phyloP scores from a whole-genome alignment of 2,888 invertebrate genomes.

The Pachymerium ferrugineum region DNA sequence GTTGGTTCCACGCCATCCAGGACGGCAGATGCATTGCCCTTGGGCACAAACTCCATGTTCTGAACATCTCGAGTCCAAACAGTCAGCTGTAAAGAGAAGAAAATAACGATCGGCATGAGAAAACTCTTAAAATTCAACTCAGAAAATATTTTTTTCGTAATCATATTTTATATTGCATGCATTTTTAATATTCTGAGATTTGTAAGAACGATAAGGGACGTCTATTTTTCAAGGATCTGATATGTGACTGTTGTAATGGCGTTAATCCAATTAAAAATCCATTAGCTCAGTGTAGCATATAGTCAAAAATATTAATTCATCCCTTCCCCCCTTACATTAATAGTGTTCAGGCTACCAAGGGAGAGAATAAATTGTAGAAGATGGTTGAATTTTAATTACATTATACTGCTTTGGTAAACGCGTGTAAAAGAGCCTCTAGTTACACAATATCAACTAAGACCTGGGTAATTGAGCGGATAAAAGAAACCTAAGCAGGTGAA shows the following conservation, averaged over 20 bases:
- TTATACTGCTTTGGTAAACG: constrained; percentile 27
- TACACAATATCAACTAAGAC: constrained; percentile 16
- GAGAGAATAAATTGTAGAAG: constrained; percentile 25
- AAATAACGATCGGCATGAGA: no score
- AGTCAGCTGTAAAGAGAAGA: constrained; percentile 62
- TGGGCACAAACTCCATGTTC: constrained; percentile 92
- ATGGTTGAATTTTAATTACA: constrained; percentile 24
- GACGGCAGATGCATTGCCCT: constrained; percentile 89
- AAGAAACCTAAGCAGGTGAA: constrained; percentile 19
- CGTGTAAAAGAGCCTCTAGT: constrained; percentile 25
- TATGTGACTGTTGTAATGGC: background rate
- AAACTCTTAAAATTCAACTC: constrained; percentile 39
- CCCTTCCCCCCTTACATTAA: constrained; percentile 9
- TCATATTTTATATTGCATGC: no score
- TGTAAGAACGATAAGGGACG: no score
- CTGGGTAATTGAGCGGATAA: constrained; percentile 20
- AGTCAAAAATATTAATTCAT: constrained; percentile 27
- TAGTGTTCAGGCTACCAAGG: constrained; percentile 25
- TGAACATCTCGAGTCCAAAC: constrained; percentile 89
- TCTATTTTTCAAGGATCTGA: no score
- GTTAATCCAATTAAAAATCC: constrained; percentile 20
- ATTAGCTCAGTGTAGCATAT: constrained; percentile 23
- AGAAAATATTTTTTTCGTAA: background rate
- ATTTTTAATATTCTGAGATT: no score
- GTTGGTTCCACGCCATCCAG: constrained; percentile 91